Evolutionary conservation across 2,797 vertebrate species (phyloP).

Genomic region (Champsocephalus esox): DNA sequence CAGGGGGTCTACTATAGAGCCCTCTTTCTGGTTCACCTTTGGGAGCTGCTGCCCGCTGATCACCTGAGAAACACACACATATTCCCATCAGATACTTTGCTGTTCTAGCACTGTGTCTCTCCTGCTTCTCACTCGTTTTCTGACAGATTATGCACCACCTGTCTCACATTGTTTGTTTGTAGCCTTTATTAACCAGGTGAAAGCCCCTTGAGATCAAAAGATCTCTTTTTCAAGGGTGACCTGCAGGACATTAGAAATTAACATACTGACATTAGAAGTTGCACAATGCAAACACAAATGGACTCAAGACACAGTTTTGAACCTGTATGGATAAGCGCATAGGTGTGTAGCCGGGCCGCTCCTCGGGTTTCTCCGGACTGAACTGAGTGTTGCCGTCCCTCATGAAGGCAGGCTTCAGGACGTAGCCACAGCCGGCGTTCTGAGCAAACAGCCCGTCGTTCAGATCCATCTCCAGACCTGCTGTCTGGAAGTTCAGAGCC

Average conservation of each 20-base stretch:
- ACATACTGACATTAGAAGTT: background rate
- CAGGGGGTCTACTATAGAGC: constrained; percentile 91
- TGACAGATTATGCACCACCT: background rate
- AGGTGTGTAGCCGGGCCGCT: constrained; percentile 68
- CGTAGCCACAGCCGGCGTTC: constrained; percentile 89
- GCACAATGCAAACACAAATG: background rate
- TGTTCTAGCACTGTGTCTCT: background rate
- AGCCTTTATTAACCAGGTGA: too few relatives aligned
- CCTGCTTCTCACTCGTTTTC: background rate
- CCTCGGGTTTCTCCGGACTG: constrained; percentile 84
- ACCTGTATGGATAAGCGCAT: constrained; percentile 90
- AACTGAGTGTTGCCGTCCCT: constrained; percentile 83
- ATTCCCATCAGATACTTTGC: background rate
- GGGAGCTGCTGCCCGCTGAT: constrained; percentile 96
- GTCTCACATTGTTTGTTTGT: background rate
- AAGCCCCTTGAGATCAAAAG: too few relatives aligned
- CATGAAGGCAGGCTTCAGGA: constrained; percentile 93
- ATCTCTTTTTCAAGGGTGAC: too few relatives aligned
- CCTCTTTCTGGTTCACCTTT: constrained; percentile 92
- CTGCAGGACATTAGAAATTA: too few relatives aligned
- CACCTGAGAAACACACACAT: constrained; percentile 80
- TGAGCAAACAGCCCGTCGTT: constrained; percentile 93
- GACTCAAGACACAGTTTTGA: background rate
- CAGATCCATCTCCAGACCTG: constrained; percentile 94
- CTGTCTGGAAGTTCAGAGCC: constrained; percentile 97